Evolutionary conservation across 1,140 invertebrate species (phyloP).

Genomic region (Phymastichus coffea): DNA sequence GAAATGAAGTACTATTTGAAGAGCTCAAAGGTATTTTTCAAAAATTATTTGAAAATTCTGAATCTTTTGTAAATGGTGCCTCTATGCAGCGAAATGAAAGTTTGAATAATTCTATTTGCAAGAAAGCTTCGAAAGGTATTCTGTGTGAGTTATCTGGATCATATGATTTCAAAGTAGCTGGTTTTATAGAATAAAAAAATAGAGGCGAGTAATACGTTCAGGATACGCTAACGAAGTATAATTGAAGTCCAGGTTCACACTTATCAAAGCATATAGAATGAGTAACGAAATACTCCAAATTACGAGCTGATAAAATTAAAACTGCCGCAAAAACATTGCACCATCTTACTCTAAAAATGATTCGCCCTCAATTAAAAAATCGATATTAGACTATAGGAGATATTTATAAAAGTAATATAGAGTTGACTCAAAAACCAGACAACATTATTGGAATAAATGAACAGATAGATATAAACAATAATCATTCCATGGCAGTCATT

Average conservation of each 20-base stretch:
- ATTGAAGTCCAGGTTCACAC: slow-evolving; percentile 21
- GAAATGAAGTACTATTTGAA: background rate
- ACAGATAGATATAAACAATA: background rate
- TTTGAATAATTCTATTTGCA: slow-evolving; percentile 18
- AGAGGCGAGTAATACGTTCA: slow-evolving; percentile 17
- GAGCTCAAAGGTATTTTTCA: background rate
- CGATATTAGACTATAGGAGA: no score
- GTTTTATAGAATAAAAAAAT: slow-evolving; percentile 22
- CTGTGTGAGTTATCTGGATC: slow-evolving; percentile 17
- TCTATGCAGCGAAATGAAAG: slow-evolving; percentile 27
- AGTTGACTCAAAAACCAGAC: no score
- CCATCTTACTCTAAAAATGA: no score
- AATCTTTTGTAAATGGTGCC: slow-evolving; percentile 2
- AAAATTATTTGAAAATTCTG: slow-evolving; percentile 3
- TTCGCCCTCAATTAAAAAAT: no score
- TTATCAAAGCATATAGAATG: slow-evolving; percentile 13
- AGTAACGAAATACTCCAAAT: slow-evolving; percentile 4
- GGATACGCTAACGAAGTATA: background rate
- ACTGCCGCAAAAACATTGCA: no score
- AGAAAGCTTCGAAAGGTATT: slow-evolving; percentile 20
- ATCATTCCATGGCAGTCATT: slow-evolving; percentile 1
- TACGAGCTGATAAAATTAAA: background rate
- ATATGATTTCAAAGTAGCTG: slow-evolving; percentile 11
- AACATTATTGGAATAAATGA: no score
- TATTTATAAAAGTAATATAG: no score